A percentile compares a stretch with the other conserved stretches of the same genome.
These are phyloP conservation scores for Drosophila repleta DNA, from an alignment of 1,140 invertebrate species.

Conservation along the genomic window DNA sequence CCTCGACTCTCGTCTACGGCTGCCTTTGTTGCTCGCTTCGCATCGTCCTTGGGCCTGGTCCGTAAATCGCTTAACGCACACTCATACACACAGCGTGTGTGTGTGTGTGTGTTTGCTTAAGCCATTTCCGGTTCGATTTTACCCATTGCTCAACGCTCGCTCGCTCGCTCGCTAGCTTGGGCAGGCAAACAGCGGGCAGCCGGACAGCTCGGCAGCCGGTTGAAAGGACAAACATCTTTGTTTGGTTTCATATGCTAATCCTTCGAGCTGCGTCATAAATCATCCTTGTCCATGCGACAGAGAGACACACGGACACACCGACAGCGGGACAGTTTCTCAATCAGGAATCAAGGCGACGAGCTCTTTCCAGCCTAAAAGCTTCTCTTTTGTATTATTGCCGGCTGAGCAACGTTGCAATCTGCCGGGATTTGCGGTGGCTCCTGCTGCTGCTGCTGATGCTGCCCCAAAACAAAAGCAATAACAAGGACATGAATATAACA, in stretches of 20 bases:
- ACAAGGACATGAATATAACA: constrained; percentile 71
- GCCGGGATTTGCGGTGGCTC: constrained; percentile 48
- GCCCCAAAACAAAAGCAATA: constrained; percentile 60
- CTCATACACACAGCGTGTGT: constrained; percentile 14
- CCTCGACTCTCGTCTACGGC: neutral
- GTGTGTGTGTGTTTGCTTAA: constrained; percentile 62
- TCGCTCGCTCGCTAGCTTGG: neutral
- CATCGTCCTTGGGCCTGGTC: constrained; percentile 29
- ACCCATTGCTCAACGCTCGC: constrained; percentile 21
- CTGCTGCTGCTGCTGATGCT: constrained; percentile 6
- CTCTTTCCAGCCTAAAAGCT: constrained; percentile 56
- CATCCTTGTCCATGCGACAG: constrained; percentile 41
- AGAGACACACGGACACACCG: constrained; percentile 7
- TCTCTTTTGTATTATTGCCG: constrained; percentile 57
- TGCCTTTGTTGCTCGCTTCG: constrained; percentile 25
- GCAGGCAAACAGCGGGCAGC: constrained; percentile 2
- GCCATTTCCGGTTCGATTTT: constrained; percentile 81
- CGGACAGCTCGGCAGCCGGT: neutral
- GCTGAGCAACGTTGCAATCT: constrained; percentile 56
- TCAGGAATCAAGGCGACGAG: constrained; percentile 22
- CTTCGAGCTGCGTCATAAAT: constrained; percentile 71
- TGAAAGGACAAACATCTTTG: constrained; percentile 66
- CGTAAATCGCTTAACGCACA: constrained; percentile 56
- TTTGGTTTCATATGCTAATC: constrained; percentile 79
- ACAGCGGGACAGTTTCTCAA: constrained; percentile 32